Evolutionary conservation across 1,140 invertebrate genomes (phyloP), one percentile per base, ranked within the genome.

Genomic region (Anastatus disparis): DNA sequence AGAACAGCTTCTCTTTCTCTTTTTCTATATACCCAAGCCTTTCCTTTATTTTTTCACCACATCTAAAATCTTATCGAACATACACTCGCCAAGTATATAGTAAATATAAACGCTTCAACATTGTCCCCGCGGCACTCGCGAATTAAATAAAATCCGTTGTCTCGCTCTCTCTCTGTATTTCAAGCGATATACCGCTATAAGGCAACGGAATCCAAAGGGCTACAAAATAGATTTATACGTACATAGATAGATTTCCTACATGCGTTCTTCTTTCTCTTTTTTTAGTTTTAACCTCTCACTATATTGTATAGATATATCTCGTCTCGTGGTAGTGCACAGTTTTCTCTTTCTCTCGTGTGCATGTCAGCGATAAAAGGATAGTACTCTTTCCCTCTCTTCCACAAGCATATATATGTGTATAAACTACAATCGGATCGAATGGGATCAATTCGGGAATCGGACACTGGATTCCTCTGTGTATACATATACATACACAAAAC

Each of bases 321-420:
- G n/a, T n/a, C n/a, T n/a, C n/a, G n/a, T n/a, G n/a, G n/a, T n/a
- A n/a, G n/a, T n/a, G n/a, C n/a, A n/a, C n/a, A n/a, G n/a, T n/a
- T 50, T 27, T 35, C 42, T 22, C 31, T 40, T n/a, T 26, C 46
- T 22, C 40, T 53, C 38, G 52, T 58, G 53, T 42, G 61, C 61
- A 70, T 70, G 68, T 56, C 50, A n/a, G 26, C 68, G 68, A 70
- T 70, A 70, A 70, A 70, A 64, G 68, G 59, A 70, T 70, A 58
- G 68, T 48, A 46, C 42, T 62, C 46, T 44, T 40, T 26, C 55
- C 10, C 42, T 9, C 15, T n/a, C n/a, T n/a, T n/a, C n/a, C n/a
- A n/a, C n/a, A n/a, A n/a, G n/a, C n/a, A n/a, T n/a, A n/a, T n/a
- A n/a, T n/a, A n/a, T n/a, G n/a, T n/a, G n/a, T n/a, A n/a, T n/a